These are phyloP conservation scores for Rhipidura dahli DNA, from an alignment of 2,113 vertebrate species.

Conservation along the genomic window DNA sequence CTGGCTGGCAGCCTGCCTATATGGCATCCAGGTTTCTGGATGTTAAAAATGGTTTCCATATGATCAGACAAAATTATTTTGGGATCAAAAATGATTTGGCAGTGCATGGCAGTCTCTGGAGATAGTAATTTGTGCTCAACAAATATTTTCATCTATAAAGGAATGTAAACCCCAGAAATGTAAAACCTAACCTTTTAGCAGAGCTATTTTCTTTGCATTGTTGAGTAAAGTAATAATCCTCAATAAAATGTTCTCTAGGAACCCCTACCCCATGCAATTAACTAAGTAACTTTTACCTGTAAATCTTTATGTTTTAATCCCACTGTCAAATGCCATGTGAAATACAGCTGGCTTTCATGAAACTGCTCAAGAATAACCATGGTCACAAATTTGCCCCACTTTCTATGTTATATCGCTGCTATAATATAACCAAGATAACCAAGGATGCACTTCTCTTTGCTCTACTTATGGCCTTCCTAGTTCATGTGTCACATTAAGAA, in stretches of 20 bases:
- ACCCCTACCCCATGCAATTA: neutral
- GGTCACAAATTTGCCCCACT: neutral
- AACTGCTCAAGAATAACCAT: neutral
- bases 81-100: neutral
- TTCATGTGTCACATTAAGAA: neutral
- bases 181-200: neutral
- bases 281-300: neutral
- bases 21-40: slow-evolving; percentile 2
- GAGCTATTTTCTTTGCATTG: neutral
- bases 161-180: neutral
- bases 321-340: neutral
- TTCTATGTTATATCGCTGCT: neutral
- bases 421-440: neutral
- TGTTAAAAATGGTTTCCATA: slow-evolving; percentile 23
- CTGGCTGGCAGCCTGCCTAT: neutral
- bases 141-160: neutral
- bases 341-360: neutral
- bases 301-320: neutral
- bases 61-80: neutral
- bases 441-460: neutral
- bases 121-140: neutral
- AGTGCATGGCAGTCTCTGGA: neutral
- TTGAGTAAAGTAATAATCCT: neutral
- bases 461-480: neutral
- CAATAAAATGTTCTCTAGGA: neutral